These are phyloP conservation scores for Rhynchophorus ferrugineus DNA, from an alignment of 1,140 invertebrate genomes.

Conservation along the genomic window DNA sequence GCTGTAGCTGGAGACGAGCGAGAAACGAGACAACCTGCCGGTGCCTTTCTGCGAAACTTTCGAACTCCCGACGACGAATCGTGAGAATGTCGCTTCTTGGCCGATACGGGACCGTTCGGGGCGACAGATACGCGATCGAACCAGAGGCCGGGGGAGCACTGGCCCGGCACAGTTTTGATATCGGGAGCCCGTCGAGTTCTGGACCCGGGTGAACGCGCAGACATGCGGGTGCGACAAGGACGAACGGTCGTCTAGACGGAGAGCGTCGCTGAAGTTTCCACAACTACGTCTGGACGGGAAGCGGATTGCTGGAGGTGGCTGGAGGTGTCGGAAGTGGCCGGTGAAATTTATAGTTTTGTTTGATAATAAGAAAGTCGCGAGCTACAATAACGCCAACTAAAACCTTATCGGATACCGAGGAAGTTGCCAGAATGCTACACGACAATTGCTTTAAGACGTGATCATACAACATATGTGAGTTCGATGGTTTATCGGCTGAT, in stretches of 20 bases:
- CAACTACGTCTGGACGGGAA: conserved; percentile 20
- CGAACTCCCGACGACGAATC: neutral
- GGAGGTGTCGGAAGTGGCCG: conserved; percentile 19
- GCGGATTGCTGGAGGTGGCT: conserved; percentile 11
- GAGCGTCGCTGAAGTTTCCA: conserved; percentile 10
- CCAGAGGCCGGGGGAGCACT: conserved; percentile 17
- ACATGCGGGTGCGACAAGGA: conserved; percentile 8
- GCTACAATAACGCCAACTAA: conserved; percentile 3
- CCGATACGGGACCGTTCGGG: neutral
- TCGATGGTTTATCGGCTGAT: too few species aligned
- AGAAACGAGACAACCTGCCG: neutral
- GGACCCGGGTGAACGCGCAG: conserved; percentile 21
- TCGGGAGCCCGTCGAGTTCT: conserved; percentile 16
- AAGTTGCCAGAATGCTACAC: too few species aligned
- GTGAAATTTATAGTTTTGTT: conserved; percentile 20
- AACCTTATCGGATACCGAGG: too few species aligned
- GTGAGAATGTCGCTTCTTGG: neutral
- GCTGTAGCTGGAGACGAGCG: neutral
- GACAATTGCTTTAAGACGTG: too few species aligned
- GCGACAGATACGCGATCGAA: neutral
- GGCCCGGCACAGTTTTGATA: conserved; percentile 20
- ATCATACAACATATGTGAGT: too few species aligned
- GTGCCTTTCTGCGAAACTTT: neutral
- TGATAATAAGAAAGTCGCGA: conserved; percentile 1
- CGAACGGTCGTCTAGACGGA: neutral